Conservation (phyloP, 2,113 vertebrate species). For the Bungarus multicinctus region DNA sequence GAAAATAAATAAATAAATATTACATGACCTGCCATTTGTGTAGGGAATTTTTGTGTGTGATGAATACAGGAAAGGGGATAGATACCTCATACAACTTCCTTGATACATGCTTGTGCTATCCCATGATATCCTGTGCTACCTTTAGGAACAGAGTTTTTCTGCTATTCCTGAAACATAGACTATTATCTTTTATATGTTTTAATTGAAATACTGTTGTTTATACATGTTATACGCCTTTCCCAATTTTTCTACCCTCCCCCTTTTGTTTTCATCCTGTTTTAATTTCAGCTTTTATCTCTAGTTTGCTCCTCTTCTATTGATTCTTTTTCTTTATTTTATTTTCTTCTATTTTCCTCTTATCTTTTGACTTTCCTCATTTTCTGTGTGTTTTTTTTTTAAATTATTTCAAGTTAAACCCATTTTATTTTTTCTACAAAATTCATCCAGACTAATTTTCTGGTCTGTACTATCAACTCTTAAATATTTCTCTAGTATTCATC, state of each 20-base stretch:
- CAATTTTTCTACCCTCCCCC: background rate
- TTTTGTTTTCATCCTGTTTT: background rate
- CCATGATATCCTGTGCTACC: no score
- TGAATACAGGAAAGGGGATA: background rate
- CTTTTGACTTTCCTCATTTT: background rate
- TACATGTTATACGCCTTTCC: background rate
- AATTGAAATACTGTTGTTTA: background rate
- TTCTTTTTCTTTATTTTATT: constrained; percentile 15
- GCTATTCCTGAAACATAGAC: background rate
- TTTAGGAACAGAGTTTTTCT: background rate
- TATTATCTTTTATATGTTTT: background rate
- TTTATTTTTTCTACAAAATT: background rate
- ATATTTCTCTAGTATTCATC: background rate
- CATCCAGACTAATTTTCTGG: background rate
- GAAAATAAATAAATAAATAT: no score
- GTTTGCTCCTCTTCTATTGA: constrained; percentile 11
- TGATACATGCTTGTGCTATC: background rate
- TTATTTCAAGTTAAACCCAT: background rate
- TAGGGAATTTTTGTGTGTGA: background rate
- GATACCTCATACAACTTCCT: background rate
- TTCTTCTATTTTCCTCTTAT: constrained; percentile 8
- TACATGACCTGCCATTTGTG: background rate
- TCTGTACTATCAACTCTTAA: background rate
- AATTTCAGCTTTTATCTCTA: constrained; percentile 22
- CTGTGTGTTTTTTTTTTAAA: background rate